A percentile compares a stretch with the other conserved stretches of the same genome.
Evolutionary conservation across 1,140 invertebrate species (phyloP).

Genomic region (Macrobrachium rosenbergii): DNA sequence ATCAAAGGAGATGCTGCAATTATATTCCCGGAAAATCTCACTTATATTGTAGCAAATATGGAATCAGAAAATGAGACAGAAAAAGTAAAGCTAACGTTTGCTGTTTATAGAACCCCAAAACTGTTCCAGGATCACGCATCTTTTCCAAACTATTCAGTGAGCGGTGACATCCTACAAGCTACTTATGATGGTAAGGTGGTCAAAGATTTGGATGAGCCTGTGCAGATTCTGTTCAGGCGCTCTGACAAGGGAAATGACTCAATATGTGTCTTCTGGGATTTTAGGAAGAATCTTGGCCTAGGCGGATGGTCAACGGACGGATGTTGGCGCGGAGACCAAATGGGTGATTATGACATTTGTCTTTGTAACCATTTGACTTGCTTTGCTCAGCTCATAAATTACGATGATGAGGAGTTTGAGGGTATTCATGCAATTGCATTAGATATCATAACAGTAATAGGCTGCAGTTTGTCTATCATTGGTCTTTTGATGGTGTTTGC

Average conservation of each 20-base stretch:
- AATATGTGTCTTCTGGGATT: conserved; percentile 66
- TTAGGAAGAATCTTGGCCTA: conserved; percentile 46
- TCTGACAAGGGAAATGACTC: conserved; percentile 33
- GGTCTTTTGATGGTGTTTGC: conserved; percentile 66
- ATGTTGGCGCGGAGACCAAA: conserved; percentile 54
- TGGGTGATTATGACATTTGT: conserved; percentile 56
- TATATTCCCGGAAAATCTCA: conserved; percentile 56
- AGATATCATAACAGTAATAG: conserved; percentile 66
- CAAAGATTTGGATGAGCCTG: conserved; percentile 29
- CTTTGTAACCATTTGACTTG: conserved; percentile 67
- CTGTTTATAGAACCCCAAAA: conserved; percentile 42
- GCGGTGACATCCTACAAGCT: conserved; percentile 52
- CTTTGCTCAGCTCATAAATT: conserved; percentile 66
- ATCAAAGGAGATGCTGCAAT: conserved; percentile 31
- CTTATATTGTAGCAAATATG: conserved; percentile 15
- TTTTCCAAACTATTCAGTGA: conserved; percentile 35
- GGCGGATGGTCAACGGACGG: conserved; percentile 66
- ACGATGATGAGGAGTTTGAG: conserved; percentile 42
- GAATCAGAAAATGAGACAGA: background rate
- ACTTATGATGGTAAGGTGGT: conserved; percentile 40
- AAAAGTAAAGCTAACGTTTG: conserved; percentile 46
- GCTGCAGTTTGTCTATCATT: conserved; percentile 66
- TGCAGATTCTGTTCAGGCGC: conserved; percentile 40
- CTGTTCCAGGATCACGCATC: conserved; percentile 39
- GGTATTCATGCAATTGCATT: conserved; percentile 56